phyloP scores from a whole-genome alignment of 1,140 invertebrate genomes.

The Drosophila mauritiana region DNA sequence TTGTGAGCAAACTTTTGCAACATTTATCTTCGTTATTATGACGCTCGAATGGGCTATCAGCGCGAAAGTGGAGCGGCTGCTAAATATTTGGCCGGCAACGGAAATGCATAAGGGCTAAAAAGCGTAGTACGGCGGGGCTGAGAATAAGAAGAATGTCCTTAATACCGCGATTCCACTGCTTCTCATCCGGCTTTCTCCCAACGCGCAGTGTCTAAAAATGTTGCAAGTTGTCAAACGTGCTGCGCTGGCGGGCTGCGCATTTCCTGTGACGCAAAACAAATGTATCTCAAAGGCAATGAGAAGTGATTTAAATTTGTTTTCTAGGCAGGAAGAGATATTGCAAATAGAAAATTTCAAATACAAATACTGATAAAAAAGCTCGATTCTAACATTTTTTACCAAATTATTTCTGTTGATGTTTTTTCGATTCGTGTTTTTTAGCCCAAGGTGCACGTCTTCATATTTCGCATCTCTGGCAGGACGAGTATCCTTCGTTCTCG shows the following conservation, averaged over 20 bases:
- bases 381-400: no score
- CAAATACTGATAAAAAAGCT: neutral
- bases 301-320: neutral
- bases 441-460: no score
- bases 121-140: neutral
- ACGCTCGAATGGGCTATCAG: constrained; percentile 81
- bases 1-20: constrained; percentile 69
- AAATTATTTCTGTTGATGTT: no score
- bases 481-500: neutral
- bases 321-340: no score
- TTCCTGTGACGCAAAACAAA: neutral
- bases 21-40: constrained; percentile 83
- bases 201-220: constrained; percentile 55
- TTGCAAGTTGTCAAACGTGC: constrained; percentile 60
- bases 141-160: constrained; percentile 48
- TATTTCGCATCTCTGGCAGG: constrained; percentile 1
- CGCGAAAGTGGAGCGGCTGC: constrained; percentile 67
- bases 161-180: constrained; percentile 38
- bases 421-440: no score
- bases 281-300: neutral
- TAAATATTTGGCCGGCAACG: constrained; percentile 64
- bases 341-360: no score
- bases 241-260: constrained; percentile 7
- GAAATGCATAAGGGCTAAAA: constrained; percentile 7
- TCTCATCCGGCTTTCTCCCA: constrained; percentile 11